Evolutionary conservation across 2,888 invertebrate species (phyloP).

Genomic region (Drosophila nigricruria): DNA sequence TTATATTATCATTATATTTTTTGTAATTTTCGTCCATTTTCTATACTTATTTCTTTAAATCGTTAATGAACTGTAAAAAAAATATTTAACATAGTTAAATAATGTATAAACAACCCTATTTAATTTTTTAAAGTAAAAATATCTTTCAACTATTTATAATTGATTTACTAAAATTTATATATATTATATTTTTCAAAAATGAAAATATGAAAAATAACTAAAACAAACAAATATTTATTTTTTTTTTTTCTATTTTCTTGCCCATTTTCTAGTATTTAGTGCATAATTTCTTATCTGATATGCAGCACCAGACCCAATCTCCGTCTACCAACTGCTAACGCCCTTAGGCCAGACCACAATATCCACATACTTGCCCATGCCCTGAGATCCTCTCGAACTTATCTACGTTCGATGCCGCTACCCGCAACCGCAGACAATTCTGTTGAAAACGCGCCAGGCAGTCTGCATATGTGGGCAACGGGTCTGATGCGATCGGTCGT

Average conservation of each 20-base stretch:
- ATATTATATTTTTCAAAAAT: too few species aligned
- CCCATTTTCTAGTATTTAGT: neutral
- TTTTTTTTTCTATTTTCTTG: neutral
- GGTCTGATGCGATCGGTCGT: neutral
- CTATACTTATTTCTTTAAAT: too few species aligned
- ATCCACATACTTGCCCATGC: slow-evolving; percentile 6
- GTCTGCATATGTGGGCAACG: slow-evolving; percentile 40
- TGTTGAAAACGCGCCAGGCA: slow-evolving; percentile 64
- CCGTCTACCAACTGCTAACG: slow-evolving; percentile 16
- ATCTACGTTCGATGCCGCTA: slow-evolving; percentile 6
- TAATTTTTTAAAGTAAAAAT: too few species aligned
- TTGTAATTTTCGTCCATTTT: too few species aligned
- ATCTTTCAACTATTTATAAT: too few species aligned
- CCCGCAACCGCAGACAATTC: slow-evolving; percentile 54
- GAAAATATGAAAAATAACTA: too few species aligned
- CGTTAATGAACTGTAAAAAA: too few species aligned
- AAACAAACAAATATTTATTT: too few species aligned
- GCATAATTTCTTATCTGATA: neutral
- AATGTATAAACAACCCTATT: too few species aligned
- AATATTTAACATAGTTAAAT: too few species aligned
- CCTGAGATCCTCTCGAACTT: slow-evolving; percentile 22
- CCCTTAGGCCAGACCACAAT: slow-evolving; percentile 34
- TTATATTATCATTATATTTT: too few species aligned
- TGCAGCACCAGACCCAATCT: neutral
- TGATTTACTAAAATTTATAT: too few species aligned